A percentile compares a stretch with the other conserved stretches of the same genome.
Evolutionary conservation across 2,113 vertebrate genomes (phyloP).

Genomic region (cattle (Bos taurus)): ARS-UCD2.0 NC_037357.1:34937001-34937500

Average conservation of each 20-base stretch:
- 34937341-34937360: neutral
- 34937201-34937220: neutral
- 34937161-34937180: neutral
- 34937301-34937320: constrained; percentile 32
- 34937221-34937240: neutral
- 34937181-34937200: neutral
- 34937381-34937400: constrained; percentile 17
- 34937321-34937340: neutral
- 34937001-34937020: neutral
- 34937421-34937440: neutral
- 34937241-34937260: neutral
- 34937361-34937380: neutral
- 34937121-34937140: neutral
- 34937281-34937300: neutral
- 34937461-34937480: neutral
- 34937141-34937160: neutral
- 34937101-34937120: neutral
- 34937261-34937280: neutral
- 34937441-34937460: neutral
- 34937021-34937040: neutral
- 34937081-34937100: neutral
- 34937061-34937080: neutral
- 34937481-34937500: neutral
- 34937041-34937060: neutral
- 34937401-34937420: neutral